Conservation (phyloP, 2,888 invertebrate genomes). For the Eumacrocentrus americanus region DNA sequence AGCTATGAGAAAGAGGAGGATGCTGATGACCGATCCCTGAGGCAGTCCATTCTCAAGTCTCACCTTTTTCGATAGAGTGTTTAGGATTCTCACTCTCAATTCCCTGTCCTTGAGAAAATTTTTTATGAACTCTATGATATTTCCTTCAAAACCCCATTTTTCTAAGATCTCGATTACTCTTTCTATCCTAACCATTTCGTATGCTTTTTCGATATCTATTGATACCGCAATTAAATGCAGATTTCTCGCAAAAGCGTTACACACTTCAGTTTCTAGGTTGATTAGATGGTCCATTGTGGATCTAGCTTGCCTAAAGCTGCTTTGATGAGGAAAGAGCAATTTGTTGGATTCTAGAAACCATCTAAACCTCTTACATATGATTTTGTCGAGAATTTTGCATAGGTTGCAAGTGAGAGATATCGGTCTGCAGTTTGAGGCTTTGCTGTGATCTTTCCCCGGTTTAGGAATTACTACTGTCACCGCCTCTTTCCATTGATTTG, state of each 20-base stretch:
- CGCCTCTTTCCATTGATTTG: slow-evolving; percentile 5
- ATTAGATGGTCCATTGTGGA: too few species aligned
- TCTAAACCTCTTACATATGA: slow-evolving; percentile 4
- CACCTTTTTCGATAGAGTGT: neutral
- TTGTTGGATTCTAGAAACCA: slow-evolving; percentile 12
- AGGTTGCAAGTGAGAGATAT: slow-evolving; percentile 20
- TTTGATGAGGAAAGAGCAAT: too few species aligned
- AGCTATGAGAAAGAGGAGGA: slow-evolving; percentile 13
- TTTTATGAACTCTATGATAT: slow-evolving; percentile 4
- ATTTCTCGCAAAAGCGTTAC: too few species aligned
- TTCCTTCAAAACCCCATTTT: neutral
- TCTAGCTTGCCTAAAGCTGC: too few species aligned
- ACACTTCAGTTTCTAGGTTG: too few species aligned
- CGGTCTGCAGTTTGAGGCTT: slow-evolving; percentile 15
- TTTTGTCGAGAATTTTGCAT: slow-evolving; percentile 20
- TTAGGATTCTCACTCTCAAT: slow-evolving; percentile 13
- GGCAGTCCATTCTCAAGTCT: slow-evolving; percentile 15
- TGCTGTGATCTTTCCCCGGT: slow-evolving; percentile 16
- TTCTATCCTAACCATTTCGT: slow-evolving; percentile 17
- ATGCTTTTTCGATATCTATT: slow-evolving; percentile 17
- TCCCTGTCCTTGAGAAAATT: slow-evolving; percentile 10
- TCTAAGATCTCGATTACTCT: neutral
- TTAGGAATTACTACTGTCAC: slow-evolving; percentile 6
- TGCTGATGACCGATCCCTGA: slow-evolving; percentile 22
- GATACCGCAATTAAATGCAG: too few species aligned